These are phyloP conservation scores for Herpailurus yagouaroundi DNA, from an alignment of 2,113 vertebrate species.

Conservation along the genomic window DNA sequence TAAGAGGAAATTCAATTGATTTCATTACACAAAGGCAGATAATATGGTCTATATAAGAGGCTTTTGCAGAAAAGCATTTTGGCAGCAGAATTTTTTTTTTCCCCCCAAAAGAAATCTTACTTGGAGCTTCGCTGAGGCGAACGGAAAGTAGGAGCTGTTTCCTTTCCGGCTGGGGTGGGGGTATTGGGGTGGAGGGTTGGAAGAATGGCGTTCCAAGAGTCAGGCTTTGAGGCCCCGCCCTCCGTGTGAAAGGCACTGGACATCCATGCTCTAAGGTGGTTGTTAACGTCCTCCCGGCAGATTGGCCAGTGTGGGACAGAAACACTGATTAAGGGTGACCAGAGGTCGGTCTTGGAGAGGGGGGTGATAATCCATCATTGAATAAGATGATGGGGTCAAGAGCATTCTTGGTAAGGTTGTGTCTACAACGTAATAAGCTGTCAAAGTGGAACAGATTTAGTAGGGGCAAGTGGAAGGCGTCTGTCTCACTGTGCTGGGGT, in stretches of 20 bases:
- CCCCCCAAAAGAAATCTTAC: not conserved
- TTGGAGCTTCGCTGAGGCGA: not conserved
- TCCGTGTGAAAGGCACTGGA: fast-evolving
- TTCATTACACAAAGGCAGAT: not conserved
- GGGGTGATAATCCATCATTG: slow-evolving; percentile 14
- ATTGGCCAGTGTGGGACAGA: not conserved
- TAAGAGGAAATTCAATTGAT: slow-evolving; percentile 13
- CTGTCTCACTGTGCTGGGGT: not conserved
- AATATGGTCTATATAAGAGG: not conserved
- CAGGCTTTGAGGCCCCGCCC: not conserved
- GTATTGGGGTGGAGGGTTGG: no score
- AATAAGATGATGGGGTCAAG: slow-evolving; percentile 60
- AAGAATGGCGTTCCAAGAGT: not conserved
- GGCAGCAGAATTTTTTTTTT: not conserved
- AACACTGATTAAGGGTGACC: not conserved
- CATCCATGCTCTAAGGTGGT: not conserved
- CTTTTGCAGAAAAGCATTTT: not conserved
- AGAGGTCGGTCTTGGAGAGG: slow-evolving; percentile 50
- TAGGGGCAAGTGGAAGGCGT: not conserved
- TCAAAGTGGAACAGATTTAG: slow-evolving; percentile 54
- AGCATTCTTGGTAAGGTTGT: slow-evolving; percentile 61
- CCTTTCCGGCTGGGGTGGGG: not conserved
- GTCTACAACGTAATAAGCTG: slow-evolving; percentile 62
- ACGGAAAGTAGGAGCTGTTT: not conserved
- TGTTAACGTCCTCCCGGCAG: not conserved